phyloP scores from a whole-genome alignment of 1,140 invertebrate species.

The Hesperophylax magnus region DNA sequence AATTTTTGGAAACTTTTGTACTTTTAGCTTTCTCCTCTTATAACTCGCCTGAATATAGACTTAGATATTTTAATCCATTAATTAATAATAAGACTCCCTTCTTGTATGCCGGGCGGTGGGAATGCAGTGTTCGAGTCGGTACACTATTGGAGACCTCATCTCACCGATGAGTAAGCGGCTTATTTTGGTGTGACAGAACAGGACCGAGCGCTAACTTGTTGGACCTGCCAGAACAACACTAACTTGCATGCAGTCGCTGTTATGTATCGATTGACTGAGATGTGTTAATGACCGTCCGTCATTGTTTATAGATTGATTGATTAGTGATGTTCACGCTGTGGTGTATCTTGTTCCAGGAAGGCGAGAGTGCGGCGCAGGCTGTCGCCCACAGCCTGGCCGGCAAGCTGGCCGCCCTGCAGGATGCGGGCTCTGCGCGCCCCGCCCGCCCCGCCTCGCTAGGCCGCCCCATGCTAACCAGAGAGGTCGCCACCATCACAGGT shows the following conservation, averaged over 20 bases:
- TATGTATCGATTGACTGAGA: too few relatives aligned
- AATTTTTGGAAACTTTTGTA: too few relatives aligned
- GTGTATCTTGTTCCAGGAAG: constrained; percentile 50
- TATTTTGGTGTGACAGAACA: constrained; percentile 5
- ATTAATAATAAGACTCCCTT: too few relatives aligned
- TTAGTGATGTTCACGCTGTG: background rate
- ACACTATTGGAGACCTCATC: background rate
- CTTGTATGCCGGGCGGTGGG: background rate
- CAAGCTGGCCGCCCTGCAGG: constrained; percentile 72
- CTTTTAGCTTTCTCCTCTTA: too few relatives aligned
- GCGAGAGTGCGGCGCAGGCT: constrained; percentile 53
- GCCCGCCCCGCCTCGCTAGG: constrained; percentile 59
- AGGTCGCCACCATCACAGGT: constrained; percentile 69
- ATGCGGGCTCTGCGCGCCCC: constrained; percentile 69
- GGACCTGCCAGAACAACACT: constrained; percentile 13
- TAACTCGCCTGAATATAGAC: too few relatives aligned
- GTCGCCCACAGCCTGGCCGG: constrained; percentile 62
- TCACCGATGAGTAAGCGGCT: constrained; percentile 11
- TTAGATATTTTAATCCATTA: background rate
- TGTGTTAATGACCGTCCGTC: too few relatives aligned
- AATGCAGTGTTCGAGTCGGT: background rate
- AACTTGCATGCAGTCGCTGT: too few relatives aligned
- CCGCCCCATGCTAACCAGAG: constrained; percentile 59
- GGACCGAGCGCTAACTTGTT: background rate
- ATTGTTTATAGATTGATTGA: background rate